These are phyloP conservation scores for Pangasius sanitwongsei DNA, from an alignment of 2,797 vertebrate genomes.

Conservation along the genomic window DNA sequence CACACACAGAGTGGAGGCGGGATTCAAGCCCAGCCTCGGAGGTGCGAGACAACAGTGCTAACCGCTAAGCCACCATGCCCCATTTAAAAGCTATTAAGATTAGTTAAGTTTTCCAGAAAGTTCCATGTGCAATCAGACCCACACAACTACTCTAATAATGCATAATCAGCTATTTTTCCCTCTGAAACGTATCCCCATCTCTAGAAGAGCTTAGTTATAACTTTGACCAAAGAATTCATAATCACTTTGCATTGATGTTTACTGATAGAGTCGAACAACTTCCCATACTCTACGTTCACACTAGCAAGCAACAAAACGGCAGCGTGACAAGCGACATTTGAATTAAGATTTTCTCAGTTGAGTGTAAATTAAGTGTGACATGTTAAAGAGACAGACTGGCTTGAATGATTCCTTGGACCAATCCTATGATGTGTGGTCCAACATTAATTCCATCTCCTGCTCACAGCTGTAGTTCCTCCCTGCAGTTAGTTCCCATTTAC, in stretches of 20 bases:
- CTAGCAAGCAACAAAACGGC: background rate
- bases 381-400: background rate
- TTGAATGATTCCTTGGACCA: background rate
- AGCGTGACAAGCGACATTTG: background rate
- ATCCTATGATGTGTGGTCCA: background rate
- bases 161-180: background rate
- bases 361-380: background rate
- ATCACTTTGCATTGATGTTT: background rate
- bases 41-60: too few relatives aligned
- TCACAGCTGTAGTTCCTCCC: background rate
- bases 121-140: background rate
- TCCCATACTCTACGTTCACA: background rate
- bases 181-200: background rate
- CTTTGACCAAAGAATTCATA: background rate
- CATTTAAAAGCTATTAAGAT: too few relatives aligned
- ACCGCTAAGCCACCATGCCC: too few relatives aligned
- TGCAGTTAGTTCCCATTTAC: background rate
- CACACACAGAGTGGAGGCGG: too few relatives aligned
- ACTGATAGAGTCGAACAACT: background rate
- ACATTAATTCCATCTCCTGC: background rate
- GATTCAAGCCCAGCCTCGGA: too few relatives aligned
- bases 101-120: background rate
- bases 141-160: background rate
- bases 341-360: background rate
- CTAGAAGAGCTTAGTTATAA: background rate